Conservation (phyloP, 2,113 vertebrate species). For the Macquaria ambigua region DNA sequence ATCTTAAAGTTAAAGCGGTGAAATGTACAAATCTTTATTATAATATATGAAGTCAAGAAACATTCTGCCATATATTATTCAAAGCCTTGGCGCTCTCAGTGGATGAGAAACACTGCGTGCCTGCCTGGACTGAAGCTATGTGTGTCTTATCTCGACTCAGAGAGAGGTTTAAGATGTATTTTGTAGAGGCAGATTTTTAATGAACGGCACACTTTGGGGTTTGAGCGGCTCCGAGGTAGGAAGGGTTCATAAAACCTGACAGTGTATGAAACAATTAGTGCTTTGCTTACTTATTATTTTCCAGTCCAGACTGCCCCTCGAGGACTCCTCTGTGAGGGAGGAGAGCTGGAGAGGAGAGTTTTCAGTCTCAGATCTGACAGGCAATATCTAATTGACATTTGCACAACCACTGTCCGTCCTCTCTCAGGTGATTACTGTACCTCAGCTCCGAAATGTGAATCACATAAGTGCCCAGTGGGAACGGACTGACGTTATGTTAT, state of each 20-base stretch:
- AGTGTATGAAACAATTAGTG: slow-evolving; percentile 39
- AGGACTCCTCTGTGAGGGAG: slow-evolving; percentile 35
- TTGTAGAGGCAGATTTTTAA: slow-evolving; percentile 48
- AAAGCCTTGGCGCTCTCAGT: not conserved
- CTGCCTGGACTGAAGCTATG: slow-evolving; percentile 3
- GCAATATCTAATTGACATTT: slow-evolving; percentile 48
- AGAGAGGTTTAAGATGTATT: slow-evolving; percentile 21
- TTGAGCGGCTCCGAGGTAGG: slow-evolving; percentile 30
- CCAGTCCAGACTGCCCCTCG: slow-evolving; percentile 13
- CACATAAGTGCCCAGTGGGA: not conserved
- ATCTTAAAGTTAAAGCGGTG: not conserved
- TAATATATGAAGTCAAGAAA: slow-evolving; percentile 19
- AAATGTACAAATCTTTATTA: slow-evolving; percentile 26
- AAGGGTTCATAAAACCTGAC: slow-evolving; percentile 39
- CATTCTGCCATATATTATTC: slow-evolving; percentile 21
- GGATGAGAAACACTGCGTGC: not conserved
- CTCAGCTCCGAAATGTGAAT: not conserved
- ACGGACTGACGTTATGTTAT: slow-evolving; percentile 1
- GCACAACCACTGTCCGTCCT: not conserved
- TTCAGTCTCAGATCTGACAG: slow-evolving; percentile 31
- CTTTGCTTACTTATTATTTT: slow-evolving; percentile 45
- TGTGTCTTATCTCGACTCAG: slow-evolving; percentile 27
- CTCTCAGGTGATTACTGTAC: slow-evolving; percentile 4
- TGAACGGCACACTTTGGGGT: slow-evolving; percentile 30
- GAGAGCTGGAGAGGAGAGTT: not conserved